Base-by-base conservation (phyloP, 2,888 invertebrate species). In the Parascotia fuliginaria region DNA sequence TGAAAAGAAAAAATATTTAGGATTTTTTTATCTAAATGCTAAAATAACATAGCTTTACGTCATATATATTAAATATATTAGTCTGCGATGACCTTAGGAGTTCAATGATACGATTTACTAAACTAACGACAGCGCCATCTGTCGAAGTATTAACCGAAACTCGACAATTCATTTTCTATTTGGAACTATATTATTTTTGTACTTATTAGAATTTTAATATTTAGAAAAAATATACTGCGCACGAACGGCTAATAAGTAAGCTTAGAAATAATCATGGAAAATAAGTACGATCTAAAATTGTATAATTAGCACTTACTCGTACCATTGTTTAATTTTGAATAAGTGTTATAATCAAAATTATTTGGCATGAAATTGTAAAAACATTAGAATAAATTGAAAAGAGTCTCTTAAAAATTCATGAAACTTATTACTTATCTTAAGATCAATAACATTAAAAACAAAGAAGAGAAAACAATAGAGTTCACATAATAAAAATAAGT, bases 61-160 rank as follows among this genome's bases (percentile, higher is more conserved):
- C n/a, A n/a, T n/a, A n/a, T n/a, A n/a, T n/a, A n/a, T n/a, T n/a
- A n/a, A n/a, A n/a, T n/a, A n/a, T n/a, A 19, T 19, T 3, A 19
- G 19, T 19, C 19, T 19, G 5, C 19, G 19, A 5, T 19, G 5
- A 19, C 19, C 19, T 19, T 19, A 19, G 5, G 3, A 19, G 2
- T 19, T 5, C n/a, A n/a, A n/a, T 19, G 2, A 19, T 19, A 19
- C 2, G 24, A 24, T 1, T 6, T 7, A 6, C 41, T 42, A 46
- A 45, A 14, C 33, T 39, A 32, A 38, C 1, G 9, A 36, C 42
- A 59, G 44, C 57, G 67, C 60, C 70, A 67, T 66, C 67, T 67
- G 48, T 19, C 55, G 70, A 49, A 0, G 32, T 54, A 52, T 50
- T 50, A 49, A 45, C 34, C 33, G 42, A 46, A 52, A 49, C 40